Percentiles rank a stretch among this genome's conserved stretches.
These are phyloP conservation scores for Pseudonaja textilis DNA, from an alignment of 2,113 vertebrate species.

Conservation along the genomic window DNA sequence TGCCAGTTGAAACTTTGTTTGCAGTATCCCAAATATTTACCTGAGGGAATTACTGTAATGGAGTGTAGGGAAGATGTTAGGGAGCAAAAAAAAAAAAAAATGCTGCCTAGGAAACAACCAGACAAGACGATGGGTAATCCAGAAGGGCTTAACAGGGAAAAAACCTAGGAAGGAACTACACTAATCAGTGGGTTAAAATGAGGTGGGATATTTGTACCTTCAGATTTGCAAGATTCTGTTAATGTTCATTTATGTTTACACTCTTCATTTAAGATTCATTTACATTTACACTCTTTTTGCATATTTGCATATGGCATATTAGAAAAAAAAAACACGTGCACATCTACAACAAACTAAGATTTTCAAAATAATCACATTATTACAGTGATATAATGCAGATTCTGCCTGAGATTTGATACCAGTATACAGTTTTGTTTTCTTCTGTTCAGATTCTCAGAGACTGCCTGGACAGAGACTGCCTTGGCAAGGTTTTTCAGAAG, in stretches of 20 bases:
- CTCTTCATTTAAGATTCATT: neutral
- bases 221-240: neutral
- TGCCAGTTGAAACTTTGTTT: neutral
- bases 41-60: neutral
- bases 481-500: neutral
- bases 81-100: neutral
- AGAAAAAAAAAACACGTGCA: neutral
- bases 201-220: neutral
- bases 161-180: neutral
- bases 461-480: neutral
- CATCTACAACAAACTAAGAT: neutral
- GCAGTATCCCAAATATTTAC: neutral
- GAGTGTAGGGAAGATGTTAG: neutral
- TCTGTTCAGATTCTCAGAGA: neutral
- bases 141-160: neutral
- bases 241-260: neutral
- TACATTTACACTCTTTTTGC: neutral
- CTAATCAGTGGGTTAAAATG: neutral
- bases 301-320: neutral
- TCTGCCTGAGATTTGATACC: neutral
- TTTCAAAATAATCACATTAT: neutral
- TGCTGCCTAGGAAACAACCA: neutral
- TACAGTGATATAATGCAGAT: neutral
- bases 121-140: neutral
- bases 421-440: neutral